Conservation (phyloP, 2,888 invertebrate genomes). For the Geophilus truncorum region DNA sequence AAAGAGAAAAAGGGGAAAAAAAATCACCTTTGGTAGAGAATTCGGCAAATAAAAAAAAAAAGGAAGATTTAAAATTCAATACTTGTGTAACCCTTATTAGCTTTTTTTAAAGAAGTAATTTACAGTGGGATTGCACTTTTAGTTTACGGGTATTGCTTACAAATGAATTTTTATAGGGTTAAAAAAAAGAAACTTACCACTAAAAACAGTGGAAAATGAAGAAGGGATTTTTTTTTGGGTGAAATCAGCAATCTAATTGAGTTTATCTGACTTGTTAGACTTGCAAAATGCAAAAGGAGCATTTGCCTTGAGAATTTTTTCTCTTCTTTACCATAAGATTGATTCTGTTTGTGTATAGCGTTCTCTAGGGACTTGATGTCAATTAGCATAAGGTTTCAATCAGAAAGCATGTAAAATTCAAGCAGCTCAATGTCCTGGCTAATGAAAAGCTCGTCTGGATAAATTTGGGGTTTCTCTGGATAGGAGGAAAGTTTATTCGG, state of each 20-base stretch:
- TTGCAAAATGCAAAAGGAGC: neutral
- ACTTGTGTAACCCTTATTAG: neutral
- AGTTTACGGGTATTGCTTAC: too few species aligned
- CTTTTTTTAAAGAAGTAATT: too few species aligned
- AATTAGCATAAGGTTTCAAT: neutral
- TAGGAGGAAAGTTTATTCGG: neutral
- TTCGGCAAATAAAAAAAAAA: neutral
- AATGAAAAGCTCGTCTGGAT: neutral
- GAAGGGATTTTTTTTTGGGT: neutral
- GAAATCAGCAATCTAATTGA: neutral
- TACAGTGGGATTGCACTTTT: too few species aligned
- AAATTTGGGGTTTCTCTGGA: neutral
- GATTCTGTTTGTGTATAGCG: neutral
- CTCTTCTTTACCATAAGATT: neutral
- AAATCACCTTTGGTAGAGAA: too few species aligned
- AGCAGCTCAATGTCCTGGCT: neutral
- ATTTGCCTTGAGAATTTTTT: neutral
- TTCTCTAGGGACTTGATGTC: neutral
- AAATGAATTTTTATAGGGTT: too few species aligned
- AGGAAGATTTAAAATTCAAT: neutral
- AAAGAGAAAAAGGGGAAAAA: neutral
- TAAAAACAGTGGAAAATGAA: neutral
- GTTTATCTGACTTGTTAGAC: neutral
- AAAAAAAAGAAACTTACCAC: neutral
- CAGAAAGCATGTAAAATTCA: neutral